Base-by-base conservation (phyloP, 1,140 invertebrate species). In the Bombus balteatus region DNA sequence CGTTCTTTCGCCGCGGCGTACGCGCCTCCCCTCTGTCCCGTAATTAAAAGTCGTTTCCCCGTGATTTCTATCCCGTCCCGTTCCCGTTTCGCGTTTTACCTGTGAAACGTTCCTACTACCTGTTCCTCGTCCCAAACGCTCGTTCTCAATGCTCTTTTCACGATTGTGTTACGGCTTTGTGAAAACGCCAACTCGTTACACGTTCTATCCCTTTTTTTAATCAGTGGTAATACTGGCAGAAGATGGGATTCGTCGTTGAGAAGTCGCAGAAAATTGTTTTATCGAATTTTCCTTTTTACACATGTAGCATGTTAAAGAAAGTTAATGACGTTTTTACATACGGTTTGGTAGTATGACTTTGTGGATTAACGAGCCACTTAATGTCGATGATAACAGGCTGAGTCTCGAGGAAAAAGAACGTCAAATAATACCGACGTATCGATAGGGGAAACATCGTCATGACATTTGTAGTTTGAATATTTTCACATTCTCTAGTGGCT, bases 31-130 rank as follows among this genome's bases (percentile, higher is more conserved):
- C 71, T 87, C 71, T 83, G 62, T 73, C 34, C 59, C 71, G 79
- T 80, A 85, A 85, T 85, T 85, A 85, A 85, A 85, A 85, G 59
- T 86, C 85, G 53, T 82, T 83, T 86, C 66, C 53, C 78, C 85
- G 85, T 43, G 81, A 86, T 86, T 83, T 86, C 73, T 71, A 37
- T 47, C 59, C 32, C 71, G 41, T 34, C 84, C 59, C 71, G 47
- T 66, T 75, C 72, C 71, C 80, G 13, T 76, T 75, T 53, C 84
- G 62, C 71, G 81, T 65, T 75, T 83, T 70, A 83, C 62, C 85
- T 77, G 80, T 68, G 32, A 62, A 12, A 62, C 59, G 59, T n/a
- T 28, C 3, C 39, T 28, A 59, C 39, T 34, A 59, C 72, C 53
- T 68, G n/a, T 32, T n/a, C 37, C 53, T 34, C 59, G 53, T 13